These are phyloP conservation scores for Oxyteleia sp. DNA, from an alignment of 2,888 invertebrate species.

Conservation along the genomic window DNA sequence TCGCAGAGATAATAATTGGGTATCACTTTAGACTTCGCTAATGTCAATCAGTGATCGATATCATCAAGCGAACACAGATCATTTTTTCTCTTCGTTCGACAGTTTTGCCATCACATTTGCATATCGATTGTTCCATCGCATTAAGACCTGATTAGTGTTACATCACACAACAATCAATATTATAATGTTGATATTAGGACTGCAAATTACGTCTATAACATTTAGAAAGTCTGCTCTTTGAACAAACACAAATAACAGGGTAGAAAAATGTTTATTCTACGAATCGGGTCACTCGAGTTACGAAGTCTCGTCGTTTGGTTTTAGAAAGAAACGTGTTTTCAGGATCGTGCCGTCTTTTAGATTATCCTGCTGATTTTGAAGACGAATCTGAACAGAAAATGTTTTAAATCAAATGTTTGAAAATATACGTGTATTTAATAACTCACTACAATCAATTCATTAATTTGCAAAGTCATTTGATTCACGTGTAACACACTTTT, in stretches of 20 bases:
- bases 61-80: constrained; percentile 30
- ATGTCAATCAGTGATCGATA: constrained; percentile 51
- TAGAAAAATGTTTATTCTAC: constrained; percentile 57
- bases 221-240: constrained; percentile 67
- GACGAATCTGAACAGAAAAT: constrained; percentile 2
- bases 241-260: constrained; percentile 68
- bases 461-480: too few relatives aligned
- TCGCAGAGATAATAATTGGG: constrained; percentile 24
- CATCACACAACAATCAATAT: constrained; percentile 48
- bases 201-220: constrained; percentile 60
- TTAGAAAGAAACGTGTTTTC: not conserved
- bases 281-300: constrained; percentile 53
- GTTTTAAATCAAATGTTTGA: too few relatives aligned
- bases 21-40: constrained; percentile 41
- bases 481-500: too few relatives aligned
- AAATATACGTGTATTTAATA: too few relatives aligned
- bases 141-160: constrained; percentile 41
- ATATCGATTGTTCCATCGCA: constrained; percentile 47
- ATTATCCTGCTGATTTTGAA: not conserved
- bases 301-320: not conserved
- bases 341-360: not conserved
- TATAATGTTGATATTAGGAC: constrained; percentile 61
- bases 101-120: constrained; percentile 37
- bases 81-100: constrained; percentile 16
- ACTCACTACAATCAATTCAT: too few relatives aligned